Conservation (phyloP, 1,140 invertebrate species). For the Euborellia annulipes region DNA sequence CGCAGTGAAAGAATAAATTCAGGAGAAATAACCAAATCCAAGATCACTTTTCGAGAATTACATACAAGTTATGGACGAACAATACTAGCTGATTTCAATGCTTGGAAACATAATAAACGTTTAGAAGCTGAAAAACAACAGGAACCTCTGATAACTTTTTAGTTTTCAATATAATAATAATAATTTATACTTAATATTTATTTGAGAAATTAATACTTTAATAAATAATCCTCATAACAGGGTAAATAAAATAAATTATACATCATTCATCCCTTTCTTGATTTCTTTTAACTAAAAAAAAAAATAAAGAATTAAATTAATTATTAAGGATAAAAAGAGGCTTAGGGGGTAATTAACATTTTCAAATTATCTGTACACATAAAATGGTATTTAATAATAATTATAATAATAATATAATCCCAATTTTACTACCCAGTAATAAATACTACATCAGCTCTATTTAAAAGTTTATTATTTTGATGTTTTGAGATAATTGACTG, state of each 20-base stretch:
- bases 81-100: slow-evolving; percentile 47
- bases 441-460: slow-evolving; percentile 36
- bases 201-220: too few relatives aligned
- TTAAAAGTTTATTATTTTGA: slow-evolving; percentile 24
- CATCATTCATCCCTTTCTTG: too few relatives aligned
- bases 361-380: slow-evolving; percentile 29
- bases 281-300: too few relatives aligned
- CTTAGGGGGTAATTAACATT: background rate
- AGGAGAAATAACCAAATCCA: slow-evolving; percentile 26
- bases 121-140: slow-evolving; percentile 8
- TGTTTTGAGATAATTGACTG: slow-evolving; percentile 28
- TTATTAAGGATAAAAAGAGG: too few relatives aligned
- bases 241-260: too few relatives aligned
- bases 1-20: slow-evolving; percentile 25
- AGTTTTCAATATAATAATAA: background rate
- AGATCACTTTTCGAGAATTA: slow-evolving; percentile 49
- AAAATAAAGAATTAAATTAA: too few relatives aligned
- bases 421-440: slow-evolving; percentile 36
- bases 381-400: slow-evolving; percentile 34
- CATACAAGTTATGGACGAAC: slow-evolving; percentile 49
- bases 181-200: too few relatives aligned
- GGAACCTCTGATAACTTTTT: background rate
- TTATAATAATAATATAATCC: slow-evolving; percentile 33
- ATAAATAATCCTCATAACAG: too few relatives aligned
- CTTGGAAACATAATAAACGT: slow-evolving; percentile 39